phyloP scores from a whole-genome alignment of 2,888 invertebrate species.

The Thumatha senex region DNA sequence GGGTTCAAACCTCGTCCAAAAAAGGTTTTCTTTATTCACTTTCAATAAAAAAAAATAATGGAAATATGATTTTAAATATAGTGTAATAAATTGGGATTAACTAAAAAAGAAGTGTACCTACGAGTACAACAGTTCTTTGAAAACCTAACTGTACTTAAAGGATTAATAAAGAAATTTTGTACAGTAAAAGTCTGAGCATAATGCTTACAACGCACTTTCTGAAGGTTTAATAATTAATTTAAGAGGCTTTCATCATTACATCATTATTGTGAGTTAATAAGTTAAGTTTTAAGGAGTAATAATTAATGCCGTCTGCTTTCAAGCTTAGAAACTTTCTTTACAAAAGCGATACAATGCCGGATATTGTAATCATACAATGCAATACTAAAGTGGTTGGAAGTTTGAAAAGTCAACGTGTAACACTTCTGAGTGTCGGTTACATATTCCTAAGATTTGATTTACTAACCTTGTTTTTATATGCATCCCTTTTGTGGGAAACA shows the following conservation, averaged over 20 bases:
- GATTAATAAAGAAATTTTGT: conserved; percentile 30
- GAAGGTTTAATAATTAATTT: conserved; percentile 39
- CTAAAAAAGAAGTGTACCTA: neutral
- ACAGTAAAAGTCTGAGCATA: conserved; percentile 34
- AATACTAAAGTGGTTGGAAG: no score
- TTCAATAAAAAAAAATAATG: no score
- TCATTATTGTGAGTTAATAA: conserved; percentile 31
- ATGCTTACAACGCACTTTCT: conserved; percentile 33
- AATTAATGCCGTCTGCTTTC: neutral
- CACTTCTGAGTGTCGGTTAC: no score
- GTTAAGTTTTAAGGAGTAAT: conserved; percentile 16
- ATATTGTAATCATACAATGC: no score
- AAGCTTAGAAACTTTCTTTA: neutral
- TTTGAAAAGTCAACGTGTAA: no score
- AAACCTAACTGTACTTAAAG: conserved; percentile 27
- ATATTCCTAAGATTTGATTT: no score
- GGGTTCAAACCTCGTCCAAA: no score
- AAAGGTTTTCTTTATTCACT: no score
- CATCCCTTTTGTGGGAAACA: no score
- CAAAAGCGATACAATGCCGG: no score
- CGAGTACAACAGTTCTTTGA: conserved; percentile 16
- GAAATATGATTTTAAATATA: neutral
- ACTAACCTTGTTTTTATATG: no score
- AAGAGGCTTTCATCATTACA: conserved; percentile 19
- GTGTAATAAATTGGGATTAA: conserved; percentile 8